Percentiles rank a stretch among this genome's conserved stretches.
These are phyloP conservation scores for Synanthedon vespiformis DNA, from an alignment of 2,888 invertebrate genomes.

Conservation along the genomic window DNA sequence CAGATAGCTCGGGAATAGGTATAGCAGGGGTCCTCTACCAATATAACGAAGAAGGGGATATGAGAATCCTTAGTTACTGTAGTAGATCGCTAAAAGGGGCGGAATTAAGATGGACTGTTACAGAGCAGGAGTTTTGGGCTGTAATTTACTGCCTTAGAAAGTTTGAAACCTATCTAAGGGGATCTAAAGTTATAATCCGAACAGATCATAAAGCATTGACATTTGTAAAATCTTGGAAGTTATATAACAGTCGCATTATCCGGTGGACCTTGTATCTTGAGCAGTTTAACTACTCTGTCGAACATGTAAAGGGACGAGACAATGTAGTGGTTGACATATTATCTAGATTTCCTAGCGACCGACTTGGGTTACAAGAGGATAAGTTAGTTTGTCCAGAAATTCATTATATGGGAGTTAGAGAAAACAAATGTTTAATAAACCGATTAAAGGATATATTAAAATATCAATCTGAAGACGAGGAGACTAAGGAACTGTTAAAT, in stretches of 20 bases:
- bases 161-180: slow-evolving; percentile 16
- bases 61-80: slow-evolving; percentile 9
- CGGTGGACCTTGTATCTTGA: slow-evolving; percentile 14
- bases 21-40: slow-evolving; percentile 13
- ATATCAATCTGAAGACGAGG: too few relatives aligned
- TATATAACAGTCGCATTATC: slow-evolving; percentile 11
- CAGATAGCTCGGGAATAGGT: slow-evolving; percentile 11
- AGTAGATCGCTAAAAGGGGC: slow-evolving; percentile 10
- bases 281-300: slow-evolving; percentile 9
- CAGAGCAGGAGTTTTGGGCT: slow-evolving; percentile 15
- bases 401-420: too few relatives aligned
- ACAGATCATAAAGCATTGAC: slow-evolving; percentile 13
- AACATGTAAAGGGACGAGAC: too few relatives aligned
- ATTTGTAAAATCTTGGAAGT: slow-evolving; percentile 13
- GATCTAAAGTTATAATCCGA: slow-evolving; percentile 9
- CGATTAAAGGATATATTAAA: too few relatives aligned
- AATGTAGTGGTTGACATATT: too few relatives aligned
- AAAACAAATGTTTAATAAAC: too few relatives aligned
- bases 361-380: too few relatives aligned
- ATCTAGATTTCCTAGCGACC: too few relatives aligned
- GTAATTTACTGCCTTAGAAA: slow-evolving; percentile 12
- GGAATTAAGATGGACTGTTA: slow-evolving; percentile 13
- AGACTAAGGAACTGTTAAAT: too few relatives aligned
- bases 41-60: slow-evolving; percentile 4
- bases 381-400: too few relatives aligned